Base-by-base conservation (phyloP, 2,797 vertebrate genomes). In the Numenius phaeopus region DNA sequence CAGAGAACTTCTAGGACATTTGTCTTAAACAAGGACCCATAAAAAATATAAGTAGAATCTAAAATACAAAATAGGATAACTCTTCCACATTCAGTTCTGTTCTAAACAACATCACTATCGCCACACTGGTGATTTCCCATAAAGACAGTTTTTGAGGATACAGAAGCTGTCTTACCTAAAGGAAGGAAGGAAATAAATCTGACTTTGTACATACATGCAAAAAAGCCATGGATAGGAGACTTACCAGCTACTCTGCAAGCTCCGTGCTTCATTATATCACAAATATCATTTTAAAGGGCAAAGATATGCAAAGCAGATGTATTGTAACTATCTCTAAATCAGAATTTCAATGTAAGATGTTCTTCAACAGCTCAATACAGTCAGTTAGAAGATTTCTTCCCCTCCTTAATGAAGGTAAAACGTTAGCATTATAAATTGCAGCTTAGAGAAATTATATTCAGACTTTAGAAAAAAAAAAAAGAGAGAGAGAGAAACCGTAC, bases 381-480 rank as follows among this genome's bases (percentile, higher is more conserved):
- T 80, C 64, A 12, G 52, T 85, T 39, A 69, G 64, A 47, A 83
- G 84, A 89, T 89, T 62, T 76, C 76, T 87, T 87, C 71, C 71
- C 37, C 77, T 79, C 61, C 88, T 57, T 86, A 96, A 92, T 55
- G 88, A 92, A 95, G 92, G 82, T 86, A 85, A 96, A 91, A 77
- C 1, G n/a, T 95, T 98, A 96, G 58, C 69, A 71, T 94, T 94
- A 93, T 95, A 85, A 94, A 95, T 92, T 95, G 81, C 70, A 92
- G 90, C 79, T 93, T 81, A 83, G 57, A 89, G 85, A 94, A 94
- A 97, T 94, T 80, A 94, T 77, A 93, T 88, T 92, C 86, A 92
- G 79, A 73, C 17, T 91, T 86, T 2, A 52, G 47, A n/a, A 64
- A 87, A 87, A 90, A 79, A 15, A 19, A 42, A 83, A 22, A 72